phyloP scores from a whole-genome alignment of 2,797 vertebrate genomes.

The Anomalospiza imberbis region DNA sequence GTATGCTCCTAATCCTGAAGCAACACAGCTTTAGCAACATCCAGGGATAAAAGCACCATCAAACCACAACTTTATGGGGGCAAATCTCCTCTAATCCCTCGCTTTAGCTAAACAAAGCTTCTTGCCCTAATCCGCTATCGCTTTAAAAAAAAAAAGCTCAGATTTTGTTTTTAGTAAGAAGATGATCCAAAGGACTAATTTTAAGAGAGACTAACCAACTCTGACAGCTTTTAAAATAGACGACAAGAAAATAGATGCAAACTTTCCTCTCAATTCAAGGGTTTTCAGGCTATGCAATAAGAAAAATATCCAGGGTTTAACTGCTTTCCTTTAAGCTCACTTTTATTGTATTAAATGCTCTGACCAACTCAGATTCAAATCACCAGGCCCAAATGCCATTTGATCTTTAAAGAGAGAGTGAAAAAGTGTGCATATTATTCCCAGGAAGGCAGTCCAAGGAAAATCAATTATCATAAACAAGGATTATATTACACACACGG shows the following conservation, averaged over 20 bases:
- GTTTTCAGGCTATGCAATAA: conserved; percentile 68
- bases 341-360: conserved; percentile 73
- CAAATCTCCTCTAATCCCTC: conserved; percentile 99
- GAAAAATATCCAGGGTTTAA: conserved; percentile 76
- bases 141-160: conserved; percentile 79
- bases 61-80: conserved; percentile 98
- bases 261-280: conserved; percentile 74
- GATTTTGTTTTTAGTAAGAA: conserved; percentile 92
- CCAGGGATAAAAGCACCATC: conserved; percentile 99
- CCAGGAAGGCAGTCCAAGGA: conserved; percentile 64
- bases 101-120: conserved; percentile 99
- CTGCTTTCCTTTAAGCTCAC: conserved; percentile 69
- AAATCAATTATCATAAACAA: conserved; percentile 76
- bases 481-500: conserved; percentile 62
- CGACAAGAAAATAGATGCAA: conserved; percentile 76
- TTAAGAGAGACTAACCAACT: conserved; percentile 95
- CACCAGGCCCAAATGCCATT: conserved; percentile 68
- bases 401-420: conserved; percentile 72
- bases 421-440: conserved; percentile 73
- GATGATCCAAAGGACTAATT: conserved; percentile 98
- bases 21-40: conserved; percentile 97
- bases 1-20: conserved; percentile 97
- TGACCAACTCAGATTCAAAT: conserved; percentile 72
- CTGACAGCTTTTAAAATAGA: conserved; percentile 95
- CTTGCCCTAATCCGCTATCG: conserved; percentile 82